phyloP scores from a whole-genome alignment of 92 coral and sea anemone species.

The Porites lobata region DNA sequence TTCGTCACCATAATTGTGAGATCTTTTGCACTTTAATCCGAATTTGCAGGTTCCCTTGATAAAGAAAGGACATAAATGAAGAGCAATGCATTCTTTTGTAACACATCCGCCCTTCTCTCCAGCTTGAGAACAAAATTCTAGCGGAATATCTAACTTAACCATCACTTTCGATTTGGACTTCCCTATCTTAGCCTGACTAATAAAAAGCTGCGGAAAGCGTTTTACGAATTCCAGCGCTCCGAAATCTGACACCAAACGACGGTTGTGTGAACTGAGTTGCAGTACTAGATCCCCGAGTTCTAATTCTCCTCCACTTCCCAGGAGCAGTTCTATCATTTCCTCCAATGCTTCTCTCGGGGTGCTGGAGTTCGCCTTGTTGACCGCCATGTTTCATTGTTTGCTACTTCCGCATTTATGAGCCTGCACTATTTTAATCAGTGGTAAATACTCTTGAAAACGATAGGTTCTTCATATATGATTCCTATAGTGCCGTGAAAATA shows the following conservation, averaged over 20 bases:
- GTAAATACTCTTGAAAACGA: too few species aligned
- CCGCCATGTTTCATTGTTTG: too few species aligned
- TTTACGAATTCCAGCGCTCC: constrained; percentile 58
- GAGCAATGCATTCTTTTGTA: constrained; percentile 51
- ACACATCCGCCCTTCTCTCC: constrained; percentile 62
- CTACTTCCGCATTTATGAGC: too few species aligned
- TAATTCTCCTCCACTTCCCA: constrained; percentile 58
- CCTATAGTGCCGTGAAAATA: too few species aligned
- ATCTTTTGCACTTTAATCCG: constrained; percentile 44
- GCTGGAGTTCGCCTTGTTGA: background rate
- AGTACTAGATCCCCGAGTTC: constrained; percentile 68
- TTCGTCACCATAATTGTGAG: constrained; percentile 65
- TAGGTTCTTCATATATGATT: too few species aligned
- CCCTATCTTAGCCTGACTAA: background rate
- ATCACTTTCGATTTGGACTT: constrained; percentile 51
- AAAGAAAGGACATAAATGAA: constrained; percentile 89
- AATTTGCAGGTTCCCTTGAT: constrained; percentile 77
- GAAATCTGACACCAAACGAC: constrained; percentile 1
- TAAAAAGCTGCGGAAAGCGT: constrained; percentile 39
- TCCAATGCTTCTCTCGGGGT: background rate
- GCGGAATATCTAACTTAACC: constrained; percentile 54
- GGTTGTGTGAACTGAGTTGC: constrained; percentile 39
- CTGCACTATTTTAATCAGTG: too few species aligned
- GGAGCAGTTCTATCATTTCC: constrained; percentile 39
- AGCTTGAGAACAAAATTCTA: constrained; percentile 74